Evolutionary conservation across 2,113 vertebrate species (phyloP), one percentile per base, ranked within the genome.

Genomic region (Dunckerocampus dactyliophorus): DNA sequence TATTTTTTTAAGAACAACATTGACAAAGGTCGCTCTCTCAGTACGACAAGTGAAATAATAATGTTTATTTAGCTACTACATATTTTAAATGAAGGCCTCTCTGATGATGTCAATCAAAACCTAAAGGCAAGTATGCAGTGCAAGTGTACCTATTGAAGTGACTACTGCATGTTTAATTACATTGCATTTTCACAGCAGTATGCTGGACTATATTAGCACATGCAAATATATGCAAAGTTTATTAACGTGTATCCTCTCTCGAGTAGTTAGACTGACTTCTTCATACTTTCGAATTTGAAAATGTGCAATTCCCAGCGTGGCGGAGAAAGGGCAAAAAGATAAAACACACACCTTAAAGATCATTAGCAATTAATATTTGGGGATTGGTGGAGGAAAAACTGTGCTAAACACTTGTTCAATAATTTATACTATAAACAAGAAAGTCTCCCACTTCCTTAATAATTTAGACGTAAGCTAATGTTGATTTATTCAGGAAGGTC

Each of bases 401-500:
- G 80, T 75, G 82, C 88, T 90, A 89, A 95, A 97, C 91, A 92
- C 92, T 93, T 93, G 93, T 92, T 92, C 88, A 93, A 95, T 96
- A 97, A 96, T 95, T 95, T 93, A 95, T 95, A 95, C 93, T 94
- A 96, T 96, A 97, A 98, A 95, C 93, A 95, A 89, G 82, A 89
- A 94, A 95, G 93, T 95, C 94, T 95, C 94, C 92, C 93, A 94
- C 91, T 93, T 92, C 93, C 89, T 95, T 95, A 95, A 98, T 98
- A 97, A 98, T 97, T 98, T 97, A 98, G 93, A 98, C 95, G 93
- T 97, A 96, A 95, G 95, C 95, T 98, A 98, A 98, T 96, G 94
- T 97, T 97, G 95, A 98, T 97, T 97, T 96, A 98, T 98, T 95
- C 95, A 97, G 93, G 93, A 96, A 96, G 95, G 94, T 93, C 92